phyloP scores from a whole-genome alignment of 1,140 invertebrate species.

The Metaphire vulgaris region DNA sequence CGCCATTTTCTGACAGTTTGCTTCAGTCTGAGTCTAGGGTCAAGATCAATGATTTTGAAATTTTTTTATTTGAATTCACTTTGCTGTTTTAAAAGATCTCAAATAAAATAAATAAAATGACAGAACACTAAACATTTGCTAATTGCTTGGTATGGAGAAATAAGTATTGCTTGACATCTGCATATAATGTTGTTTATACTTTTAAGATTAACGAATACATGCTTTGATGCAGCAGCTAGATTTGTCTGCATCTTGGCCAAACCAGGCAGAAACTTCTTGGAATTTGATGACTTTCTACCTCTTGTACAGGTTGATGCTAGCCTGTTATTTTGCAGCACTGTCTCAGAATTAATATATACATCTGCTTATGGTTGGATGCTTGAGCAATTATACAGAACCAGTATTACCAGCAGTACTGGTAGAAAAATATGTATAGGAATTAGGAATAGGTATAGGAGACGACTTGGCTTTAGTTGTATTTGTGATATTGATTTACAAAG shows the following conservation, averaged over 20 bases:
- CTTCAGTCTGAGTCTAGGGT: too few species aligned
- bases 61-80: too few species aligned
- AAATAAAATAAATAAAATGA: too few species aligned
- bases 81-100: too few species aligned
- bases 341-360: neutral
- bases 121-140: too few species aligned
- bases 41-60: too few species aligned
- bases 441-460: neutral
- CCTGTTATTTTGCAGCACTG: neutral
- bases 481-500: neutral
- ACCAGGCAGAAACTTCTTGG: conserved; percentile 52
- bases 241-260: conserved; percentile 66
- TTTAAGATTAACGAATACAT: conserved; percentile 36
- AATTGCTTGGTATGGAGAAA: too few species aligned
- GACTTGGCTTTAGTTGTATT: neutral
- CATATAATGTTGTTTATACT: neutral
- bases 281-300: conserved; percentile 74
- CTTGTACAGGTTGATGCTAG: conserved; percentile 57
- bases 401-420: neutral
- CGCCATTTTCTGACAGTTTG: neutral
- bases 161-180: too few species aligned
- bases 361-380: neutral
- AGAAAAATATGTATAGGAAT: neutral
- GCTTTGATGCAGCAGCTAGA: conserved; percentile 77
- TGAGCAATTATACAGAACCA: neutral